Base-by-base conservation (phyloP, 2,113 vertebrate genomes). In the Oreochromis niloticus region DNA sequence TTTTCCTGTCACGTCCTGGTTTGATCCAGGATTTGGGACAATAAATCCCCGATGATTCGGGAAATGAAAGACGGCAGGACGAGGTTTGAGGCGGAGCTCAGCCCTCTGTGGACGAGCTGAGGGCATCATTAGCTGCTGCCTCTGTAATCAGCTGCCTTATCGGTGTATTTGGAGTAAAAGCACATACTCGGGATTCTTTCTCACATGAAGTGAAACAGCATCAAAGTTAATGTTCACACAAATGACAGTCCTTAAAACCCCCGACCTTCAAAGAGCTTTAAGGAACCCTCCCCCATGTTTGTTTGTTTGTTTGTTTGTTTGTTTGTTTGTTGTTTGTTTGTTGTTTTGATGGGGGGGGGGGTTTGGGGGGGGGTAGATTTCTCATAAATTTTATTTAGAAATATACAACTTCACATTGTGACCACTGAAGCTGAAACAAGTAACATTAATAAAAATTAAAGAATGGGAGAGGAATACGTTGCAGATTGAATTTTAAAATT, bases 281-380 rank as follows among this genome's bases (percentile, higher is more conserved):
- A 63, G 59, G 9, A 63, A 63, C 1, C 5, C 6, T 0, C 17
- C 59, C 9, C 59, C 14, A 32, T 32, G 7, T 3, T 6, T 1
- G 56, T 57, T 57, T 57, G 55, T 24, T 56, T 56, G 5, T 30
- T 4, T 22, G 22, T 22, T 22, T n/a, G n/a, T n/a, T n/a, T 32
- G 7, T 3, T 6, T 1, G 56, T 57, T 57, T 57, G 55, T 24
- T 56, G n/a, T n/a, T n/a, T 56, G 5, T 30, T 4, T 22, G 22
- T 22, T 22, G 22, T 22, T 22, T 22, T 22, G 22, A 22, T 22
- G 22, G 22, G 22, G 22, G 22, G 22, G 43, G n/a, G n/a, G n/a
- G n/a, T n/a, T n/a, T n/a, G 1, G 27, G 27, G 41, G 3, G 24
- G 24, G 24, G 3, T 61, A 11, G 59, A 19, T 63, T 36, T 34